Evolutionary conservation across 2,113 vertebrate genomes (phyloP), one percentile per base, ranked within the genome.

Genomic region (Leptocoma aspasia): DNA sequence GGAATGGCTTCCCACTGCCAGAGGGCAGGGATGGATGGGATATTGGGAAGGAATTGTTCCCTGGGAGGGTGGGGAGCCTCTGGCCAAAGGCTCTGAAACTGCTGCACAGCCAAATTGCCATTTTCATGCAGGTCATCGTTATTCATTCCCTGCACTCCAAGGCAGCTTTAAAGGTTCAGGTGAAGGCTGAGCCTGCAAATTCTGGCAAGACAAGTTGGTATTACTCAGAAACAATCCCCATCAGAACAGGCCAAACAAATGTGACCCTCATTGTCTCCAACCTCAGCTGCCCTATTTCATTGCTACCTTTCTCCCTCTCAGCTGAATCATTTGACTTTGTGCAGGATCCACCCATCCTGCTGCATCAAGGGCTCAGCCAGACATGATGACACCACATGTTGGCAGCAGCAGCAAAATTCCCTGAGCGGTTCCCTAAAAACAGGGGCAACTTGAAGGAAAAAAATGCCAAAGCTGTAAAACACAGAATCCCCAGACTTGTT

Each of bases 101-200:
- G 39, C 77, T 66, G 53, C 61, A 41, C 65, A 21, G 60, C 18
- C 2, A 17, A 44, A 21, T 3, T 19, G 22, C 59, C 53, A 57
- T 35, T 63, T 86, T 56, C 57, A 50, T 71, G 59, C 28, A 2
- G 2, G n/a, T 81, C 21, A 69, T 89, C 57, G 86, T 91, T 72
- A 90, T 83, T 88, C 73, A 75, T 49, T 47, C 75, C 30, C 30
- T 77, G 77, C 42, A 31, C 56, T 77, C 39, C 0, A 3, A 91
- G 59, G 20, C 65, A 63, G 33, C 69, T 89, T 56, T 19, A 72
- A 88, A 95, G 47, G 78, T 85, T 91, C 66, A 41, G 66, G 77
- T 79, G 87, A 94, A 92, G 95, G 92, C 94, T 89, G 86, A 90
- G 73, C 57, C 78, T 89, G n/a, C 52, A 85, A 73, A 77, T 92